These are phyloP conservation scores for Pristionchus mayeri DNA, from an alignment of 2,888 invertebrate genomes.

Conservation along the genomic window DNA sequence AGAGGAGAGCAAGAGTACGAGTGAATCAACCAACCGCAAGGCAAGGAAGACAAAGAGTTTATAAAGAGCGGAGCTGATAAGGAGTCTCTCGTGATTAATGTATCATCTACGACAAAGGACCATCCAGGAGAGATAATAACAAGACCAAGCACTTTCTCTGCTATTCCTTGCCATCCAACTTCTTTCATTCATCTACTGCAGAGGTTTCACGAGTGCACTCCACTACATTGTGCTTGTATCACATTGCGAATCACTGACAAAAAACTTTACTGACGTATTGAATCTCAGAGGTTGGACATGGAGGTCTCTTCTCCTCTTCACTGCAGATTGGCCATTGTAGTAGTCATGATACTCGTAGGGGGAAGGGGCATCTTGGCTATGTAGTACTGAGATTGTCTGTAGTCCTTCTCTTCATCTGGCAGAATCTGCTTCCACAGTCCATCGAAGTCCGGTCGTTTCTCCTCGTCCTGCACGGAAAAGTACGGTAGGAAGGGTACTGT, in stretches of 20 bases:
- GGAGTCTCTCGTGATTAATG: constrained; percentile 4
- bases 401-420: constrained; percentile 28
- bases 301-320: neutral
- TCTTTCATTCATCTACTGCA: no score
- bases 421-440: constrained; percentile 19
- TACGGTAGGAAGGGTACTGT: constrained; percentile 19
- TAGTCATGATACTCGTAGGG: constrained; percentile 14
- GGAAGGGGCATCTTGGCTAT: constrained; percentile 22
- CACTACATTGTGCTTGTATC: no score
- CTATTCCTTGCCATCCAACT: no score
- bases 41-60: neutral
- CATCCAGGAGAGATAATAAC: neutral
- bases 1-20: neutral
- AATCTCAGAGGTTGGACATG: neutral
- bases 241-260: neutral
- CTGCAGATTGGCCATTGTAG: constrained; percentile 3
- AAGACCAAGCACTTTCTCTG: no score
- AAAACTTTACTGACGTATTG: constrained; percentile 42
- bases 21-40: constrained; percentile 10
- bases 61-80: neutral
- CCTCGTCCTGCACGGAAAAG: constrained; percentile 2
- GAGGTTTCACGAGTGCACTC: no score
- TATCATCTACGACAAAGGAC: neutral
- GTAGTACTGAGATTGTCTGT: constrained; percentile 17
- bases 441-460: constrained; percentile 26